These are phyloP conservation scores for Shinisaurus crocodilurus DNA, from an alignment of 2,113 vertebrate genomes.

Conservation along the genomic window DNA sequence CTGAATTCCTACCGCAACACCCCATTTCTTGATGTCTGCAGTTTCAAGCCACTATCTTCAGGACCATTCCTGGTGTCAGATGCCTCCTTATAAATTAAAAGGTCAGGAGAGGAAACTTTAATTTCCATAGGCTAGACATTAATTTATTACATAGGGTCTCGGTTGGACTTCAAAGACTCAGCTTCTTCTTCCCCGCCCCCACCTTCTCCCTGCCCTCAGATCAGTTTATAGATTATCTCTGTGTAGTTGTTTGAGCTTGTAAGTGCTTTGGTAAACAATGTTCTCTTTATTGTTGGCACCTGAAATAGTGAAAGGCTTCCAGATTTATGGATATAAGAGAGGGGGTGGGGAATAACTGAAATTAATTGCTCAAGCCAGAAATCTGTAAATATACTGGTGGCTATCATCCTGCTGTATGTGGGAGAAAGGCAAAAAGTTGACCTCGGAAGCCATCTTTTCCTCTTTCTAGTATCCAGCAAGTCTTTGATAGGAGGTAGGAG, in stretches of 20 bases:
- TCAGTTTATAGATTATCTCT: constrained; percentile 2
- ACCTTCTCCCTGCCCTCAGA: not conserved
- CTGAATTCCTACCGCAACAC: not conserved
- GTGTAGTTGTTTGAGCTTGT: not conserved
- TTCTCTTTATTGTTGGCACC: constrained; percentile 8
- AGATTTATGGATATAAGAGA: not conserved
- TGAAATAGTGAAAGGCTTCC: not conserved
- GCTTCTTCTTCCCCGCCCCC: not conserved
- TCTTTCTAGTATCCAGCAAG: not conserved
- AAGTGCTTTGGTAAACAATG: not conserved
- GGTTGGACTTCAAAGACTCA: not conserved
- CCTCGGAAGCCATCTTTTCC: too few relatives aligned
- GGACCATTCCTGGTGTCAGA: not conserved
- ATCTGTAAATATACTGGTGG: not conserved
- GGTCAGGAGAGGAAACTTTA: not conserved
- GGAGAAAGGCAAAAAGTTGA: not conserved
- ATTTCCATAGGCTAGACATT: not conserved
- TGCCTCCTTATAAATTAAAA: not conserved
- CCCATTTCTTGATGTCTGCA: not conserved
- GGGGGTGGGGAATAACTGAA: not conserved
- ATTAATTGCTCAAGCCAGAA: not conserved
- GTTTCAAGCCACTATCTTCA: not conserved
- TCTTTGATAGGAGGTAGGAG: not conserved
- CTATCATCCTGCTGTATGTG: not conserved
- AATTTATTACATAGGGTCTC: not conserved